phyloP scores from a whole-genome alignment of 1,140 invertebrate genomes.

The Hycleus phaleratus region DNA sequence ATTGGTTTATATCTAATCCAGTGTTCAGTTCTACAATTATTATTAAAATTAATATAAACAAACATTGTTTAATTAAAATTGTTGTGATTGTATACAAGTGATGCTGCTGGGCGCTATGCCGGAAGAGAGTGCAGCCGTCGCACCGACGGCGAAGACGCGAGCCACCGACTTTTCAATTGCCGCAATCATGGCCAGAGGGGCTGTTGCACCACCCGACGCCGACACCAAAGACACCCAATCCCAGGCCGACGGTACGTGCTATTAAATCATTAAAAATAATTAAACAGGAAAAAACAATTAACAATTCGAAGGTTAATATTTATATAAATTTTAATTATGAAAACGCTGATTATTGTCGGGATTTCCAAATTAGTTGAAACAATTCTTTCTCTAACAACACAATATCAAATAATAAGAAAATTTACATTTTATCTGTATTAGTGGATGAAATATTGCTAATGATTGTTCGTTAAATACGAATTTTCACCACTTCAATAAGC shows the following conservation, averaged over 20 bases:
- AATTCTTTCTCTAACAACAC: no score
- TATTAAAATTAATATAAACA: no score
- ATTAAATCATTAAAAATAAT: neutral
- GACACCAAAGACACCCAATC: slow-evolving; percentile 10
- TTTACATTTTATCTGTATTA: no score
- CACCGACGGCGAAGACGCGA: slow-evolving; percentile 41
- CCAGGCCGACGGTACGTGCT: slow-evolving; percentile 25
- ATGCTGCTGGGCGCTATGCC: slow-evolving; percentile 40
- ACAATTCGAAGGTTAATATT: no score
- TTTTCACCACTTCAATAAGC: no score
- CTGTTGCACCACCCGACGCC: slow-evolving; percentile 32
- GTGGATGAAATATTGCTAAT: no score
- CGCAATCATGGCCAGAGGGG: slow-evolving; percentile 79
- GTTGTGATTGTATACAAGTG: slow-evolving; percentile 19
- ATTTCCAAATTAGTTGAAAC: no score
- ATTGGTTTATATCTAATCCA: neutral
- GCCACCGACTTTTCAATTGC: slow-evolving; percentile 91
- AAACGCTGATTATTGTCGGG: no score
- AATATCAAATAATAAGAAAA: no score
- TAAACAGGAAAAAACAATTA: no score
- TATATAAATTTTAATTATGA: no score
- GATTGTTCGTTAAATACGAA: no score
- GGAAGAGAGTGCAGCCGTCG: slow-evolving; percentile 33
- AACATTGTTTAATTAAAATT: neutral
- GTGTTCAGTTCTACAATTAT: neutral